phyloP scores from a whole-genome alignment of 2,113 vertebrate species.

The Spheniscus mendiculus region DNA sequence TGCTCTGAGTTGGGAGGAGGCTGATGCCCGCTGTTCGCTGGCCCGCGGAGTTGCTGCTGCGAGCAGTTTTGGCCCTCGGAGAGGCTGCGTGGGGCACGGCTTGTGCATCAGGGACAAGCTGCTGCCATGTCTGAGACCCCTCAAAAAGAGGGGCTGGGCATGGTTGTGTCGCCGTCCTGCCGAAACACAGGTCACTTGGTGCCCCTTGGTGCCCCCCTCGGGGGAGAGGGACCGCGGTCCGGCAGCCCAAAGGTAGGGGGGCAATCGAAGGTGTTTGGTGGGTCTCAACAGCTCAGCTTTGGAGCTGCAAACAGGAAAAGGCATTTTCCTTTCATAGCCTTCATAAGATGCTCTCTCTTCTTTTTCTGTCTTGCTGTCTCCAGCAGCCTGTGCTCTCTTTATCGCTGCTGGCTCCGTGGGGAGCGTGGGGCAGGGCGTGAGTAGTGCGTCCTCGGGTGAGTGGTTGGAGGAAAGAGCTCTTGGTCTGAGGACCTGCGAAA shows the following conservation, averaged over 20 bases:
- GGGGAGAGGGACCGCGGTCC: accelerated
- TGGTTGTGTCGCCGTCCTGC: not conserved
- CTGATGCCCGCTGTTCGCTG: accelerated
- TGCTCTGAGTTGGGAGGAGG: not conserved
- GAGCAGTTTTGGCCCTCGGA: not conserved
- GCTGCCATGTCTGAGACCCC: no score
- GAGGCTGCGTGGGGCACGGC: accelerated
- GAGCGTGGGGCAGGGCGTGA: not conserved
- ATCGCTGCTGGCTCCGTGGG: accelerated
- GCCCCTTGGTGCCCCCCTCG: no score
- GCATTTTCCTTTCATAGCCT: not conserved
- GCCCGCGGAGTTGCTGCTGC: not conserved
- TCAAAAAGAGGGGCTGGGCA: not conserved
- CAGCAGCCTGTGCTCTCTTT: not conserved
- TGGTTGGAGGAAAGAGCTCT: not conserved
- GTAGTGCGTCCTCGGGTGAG: not conserved
- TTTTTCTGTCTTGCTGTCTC: not conserved
- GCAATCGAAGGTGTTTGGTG: not conserved
- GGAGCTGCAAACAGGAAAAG: not conserved
- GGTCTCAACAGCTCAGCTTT: not conserved
- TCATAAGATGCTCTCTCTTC: not conserved
- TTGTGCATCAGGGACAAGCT: not conserved
- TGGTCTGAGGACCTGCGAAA: not conserved
- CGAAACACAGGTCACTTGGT: not conserved
- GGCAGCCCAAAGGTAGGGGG: not conserved